phyloP scores from a whole-genome alignment of 92 coral and sea anemone species.

The Epizoanthus ramosus region DNA sequence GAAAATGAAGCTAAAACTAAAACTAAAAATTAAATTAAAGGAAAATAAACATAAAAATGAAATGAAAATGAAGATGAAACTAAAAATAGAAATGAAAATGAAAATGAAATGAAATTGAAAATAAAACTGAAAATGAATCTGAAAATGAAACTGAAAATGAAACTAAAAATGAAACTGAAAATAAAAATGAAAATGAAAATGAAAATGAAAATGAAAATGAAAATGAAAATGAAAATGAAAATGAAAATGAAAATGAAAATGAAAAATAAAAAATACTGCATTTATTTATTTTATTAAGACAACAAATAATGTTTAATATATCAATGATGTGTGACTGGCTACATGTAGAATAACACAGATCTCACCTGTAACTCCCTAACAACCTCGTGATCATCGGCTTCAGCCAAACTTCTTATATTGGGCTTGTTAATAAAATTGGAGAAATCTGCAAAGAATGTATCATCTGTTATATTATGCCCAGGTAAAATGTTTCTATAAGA shows the following conservation, averaged over 20 bases:
- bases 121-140: background rate
- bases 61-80: too few relatives aligned
- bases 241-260: too few relatives aligned
- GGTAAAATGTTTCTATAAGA: background rate
- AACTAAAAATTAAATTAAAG: background rate
- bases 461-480: background rate
- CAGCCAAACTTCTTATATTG: slow-evolving; percentile 87
- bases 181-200: too few relatives aligned
- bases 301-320: too few relatives aligned
- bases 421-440: slow-evolving; percentile 85
- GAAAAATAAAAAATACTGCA: too few relatives aligned
- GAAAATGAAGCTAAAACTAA: background rate
- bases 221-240: too few relatives aligned
- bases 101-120: background rate
- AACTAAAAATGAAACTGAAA: too few relatives aligned
- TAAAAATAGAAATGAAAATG: background rate
- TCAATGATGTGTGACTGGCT: background rate
- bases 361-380: slow-evolving; percentile 93
- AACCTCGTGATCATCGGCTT: slow-evolving; percentile 97
- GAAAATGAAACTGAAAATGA: too few relatives aligned
- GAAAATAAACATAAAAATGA: too few relatives aligned
- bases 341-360: background rate
- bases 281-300: too few relatives aligned
- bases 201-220: too few relatives aligned
- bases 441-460: slow-evolving; percentile 64